phyloP scores from a whole-genome alignment of 2,888 invertebrate species.

The Aleiodes alternator region DNA sequence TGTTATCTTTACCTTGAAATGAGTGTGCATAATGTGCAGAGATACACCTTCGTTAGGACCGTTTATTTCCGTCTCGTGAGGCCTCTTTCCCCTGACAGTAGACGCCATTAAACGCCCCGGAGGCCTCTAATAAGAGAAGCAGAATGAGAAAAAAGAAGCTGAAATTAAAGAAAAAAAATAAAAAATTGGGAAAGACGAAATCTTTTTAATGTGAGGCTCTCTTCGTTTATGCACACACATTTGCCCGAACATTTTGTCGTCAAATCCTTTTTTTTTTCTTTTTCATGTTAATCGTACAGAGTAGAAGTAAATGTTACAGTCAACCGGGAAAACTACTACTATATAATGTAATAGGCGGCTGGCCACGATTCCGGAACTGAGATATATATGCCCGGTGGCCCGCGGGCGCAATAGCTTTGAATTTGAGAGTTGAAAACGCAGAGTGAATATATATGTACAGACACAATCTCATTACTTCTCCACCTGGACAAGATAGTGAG shows the following conservation, averaged over 20 bases:
- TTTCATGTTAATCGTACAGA: background rate
- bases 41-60: constrained; percentile 57
- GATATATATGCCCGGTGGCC: constrained; percentile 8
- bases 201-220: background rate
- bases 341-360: constrained; percentile 23
- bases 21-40: constrained; percentile 6
- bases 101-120: constrained; percentile 23
- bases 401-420: constrained; percentile 13
- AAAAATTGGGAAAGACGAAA: background rate
- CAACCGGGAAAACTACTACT: constrained; percentile 15
- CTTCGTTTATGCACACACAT: no score
- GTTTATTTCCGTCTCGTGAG: constrained; percentile 56
- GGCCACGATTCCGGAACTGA: constrained; percentile 26
- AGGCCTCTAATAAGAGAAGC: background rate
- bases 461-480: constrained; percentile 30
- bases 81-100: constrained; percentile 10
- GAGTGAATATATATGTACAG: background rate
- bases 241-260: background rate
- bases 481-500: constrained; percentile 12
- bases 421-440: background rate
- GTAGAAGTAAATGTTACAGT: constrained; percentile 4
- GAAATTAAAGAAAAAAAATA: background rate
- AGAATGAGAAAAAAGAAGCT: background rate
- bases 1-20: constrained; percentile 18
- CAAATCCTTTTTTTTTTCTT: background rate